Conservation (phyloP, 2,113 vertebrate genomes). For the Corythoichthys haematopterus region DNA sequence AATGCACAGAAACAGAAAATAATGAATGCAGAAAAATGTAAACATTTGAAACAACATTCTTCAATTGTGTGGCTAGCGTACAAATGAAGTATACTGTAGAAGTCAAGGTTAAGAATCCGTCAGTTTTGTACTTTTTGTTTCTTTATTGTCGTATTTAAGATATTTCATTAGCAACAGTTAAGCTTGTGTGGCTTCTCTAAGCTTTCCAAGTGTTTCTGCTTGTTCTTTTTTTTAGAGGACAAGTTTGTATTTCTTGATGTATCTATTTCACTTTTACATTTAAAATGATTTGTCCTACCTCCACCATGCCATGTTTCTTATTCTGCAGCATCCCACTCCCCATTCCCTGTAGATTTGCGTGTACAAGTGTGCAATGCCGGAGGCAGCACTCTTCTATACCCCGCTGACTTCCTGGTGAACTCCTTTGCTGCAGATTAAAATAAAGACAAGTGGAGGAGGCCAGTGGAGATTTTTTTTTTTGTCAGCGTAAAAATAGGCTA, state of each 20-base stretch:
- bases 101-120: conserved; percentile 1
- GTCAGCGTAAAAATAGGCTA: conserved; percentile 3
- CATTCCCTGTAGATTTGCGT: conserved; percentile 29
- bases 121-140: conserved; percentile 9
- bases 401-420: conserved; percentile 71
- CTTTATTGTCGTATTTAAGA: conserved; percentile 42
- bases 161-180: conserved; percentile 60
- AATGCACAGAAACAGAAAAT: conserved; percentile 1
- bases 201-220: conserved; percentile 51
- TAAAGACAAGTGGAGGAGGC: conserved; percentile 54
- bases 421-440: conserved; percentile 63
- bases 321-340: conserved; percentile 37
- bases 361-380: conserved; percentile 35
- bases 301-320: conserved; percentile 37
- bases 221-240: conserved; percentile 32
- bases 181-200: conserved; percentile 51
- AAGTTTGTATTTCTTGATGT: conserved; percentile 26
- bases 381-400: conserved; percentile 55
- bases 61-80: neutral
- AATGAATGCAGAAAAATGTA: conserved; percentile 19
- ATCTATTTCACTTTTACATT: conserved; percentile 41
- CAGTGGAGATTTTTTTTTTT: conserved; percentile 20
- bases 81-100: neutral
- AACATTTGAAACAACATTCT: neutral
- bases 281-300: conserved; percentile 43